Conservation (phyloP, 2,888 invertebrate genomes). For the Tortricodes alternella region DNA sequence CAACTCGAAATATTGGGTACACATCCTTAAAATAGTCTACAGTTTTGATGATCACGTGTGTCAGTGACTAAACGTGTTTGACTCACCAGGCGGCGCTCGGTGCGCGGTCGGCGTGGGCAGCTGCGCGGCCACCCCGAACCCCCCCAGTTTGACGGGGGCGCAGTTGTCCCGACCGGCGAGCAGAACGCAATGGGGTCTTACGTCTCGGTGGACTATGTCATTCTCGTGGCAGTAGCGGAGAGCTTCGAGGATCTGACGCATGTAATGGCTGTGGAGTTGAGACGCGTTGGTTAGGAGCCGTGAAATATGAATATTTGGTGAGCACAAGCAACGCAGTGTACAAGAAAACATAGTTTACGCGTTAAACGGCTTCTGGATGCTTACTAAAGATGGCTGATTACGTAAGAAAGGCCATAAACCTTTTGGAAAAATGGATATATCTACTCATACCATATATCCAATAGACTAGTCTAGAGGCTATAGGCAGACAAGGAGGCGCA, state of each 20-base stretch:
- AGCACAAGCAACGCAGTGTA: not conserved
- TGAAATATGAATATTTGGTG: not conserved
- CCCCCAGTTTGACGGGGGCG: conserved; percentile 98
- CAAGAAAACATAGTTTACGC: too few relatives aligned
- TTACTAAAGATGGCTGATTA: too few relatives aligned
- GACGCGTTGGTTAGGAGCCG: too few relatives aligned
- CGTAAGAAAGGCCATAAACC: too few relatives aligned
- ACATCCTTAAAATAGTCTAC: too few relatives aligned
- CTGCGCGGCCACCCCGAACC: conserved; percentile 98
- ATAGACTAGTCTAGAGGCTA: too few relatives aligned
- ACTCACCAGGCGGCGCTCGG: conserved; percentile 64
- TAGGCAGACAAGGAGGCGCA: too few relatives aligned
- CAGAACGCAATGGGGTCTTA: conserved; percentile 98
- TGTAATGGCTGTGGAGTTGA: conserved; percentile 94
- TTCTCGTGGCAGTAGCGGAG: conserved; percentile 99
- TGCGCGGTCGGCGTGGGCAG: conserved; percentile 89
- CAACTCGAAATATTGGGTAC: too few relatives aligned
- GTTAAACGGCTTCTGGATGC: too few relatives aligned
- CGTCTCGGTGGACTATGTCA: conserved; percentile 98
- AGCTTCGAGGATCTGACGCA: conserved; percentile 98
- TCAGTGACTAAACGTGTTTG: not conserved
- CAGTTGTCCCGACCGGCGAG: conserved; percentile 98
- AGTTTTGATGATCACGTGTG: too few relatives aligned
- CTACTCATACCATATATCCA: too few relatives aligned
- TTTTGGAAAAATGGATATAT: too few relatives aligned